phyloP scores from a whole-genome alignment of 2,113 vertebrate genomes.

The Carassius auratus region DNA sequence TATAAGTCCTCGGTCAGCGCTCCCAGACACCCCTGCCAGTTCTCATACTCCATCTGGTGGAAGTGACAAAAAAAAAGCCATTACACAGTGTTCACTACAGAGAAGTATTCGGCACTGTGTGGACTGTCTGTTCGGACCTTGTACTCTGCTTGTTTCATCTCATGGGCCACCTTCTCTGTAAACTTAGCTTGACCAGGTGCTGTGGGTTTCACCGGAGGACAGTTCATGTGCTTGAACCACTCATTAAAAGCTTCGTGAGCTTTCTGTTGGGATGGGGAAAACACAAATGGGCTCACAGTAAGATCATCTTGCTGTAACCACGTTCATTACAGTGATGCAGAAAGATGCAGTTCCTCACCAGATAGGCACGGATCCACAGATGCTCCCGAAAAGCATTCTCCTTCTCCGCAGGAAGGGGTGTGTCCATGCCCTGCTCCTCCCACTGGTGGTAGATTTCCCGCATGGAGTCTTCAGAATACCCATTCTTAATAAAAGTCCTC shows the following conservation, averaged over 20 bases:
- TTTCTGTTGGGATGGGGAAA: conserved; percentile 77
- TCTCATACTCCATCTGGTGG: conserved; percentile 80
- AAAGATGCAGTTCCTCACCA: conserved; percentile 79
- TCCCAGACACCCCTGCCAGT: conserved; percentile 88
- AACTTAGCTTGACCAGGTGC: conserved; percentile 85
- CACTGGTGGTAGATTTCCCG: conserved; percentile 91
- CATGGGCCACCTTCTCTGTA: conserved; percentile 92
- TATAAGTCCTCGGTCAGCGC: conserved; percentile 91
- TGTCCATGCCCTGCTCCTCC: conserved; percentile 84
- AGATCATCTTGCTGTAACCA: neutral
- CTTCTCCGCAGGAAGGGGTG: conserved; percentile 85
- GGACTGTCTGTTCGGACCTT: conserved; percentile 74
- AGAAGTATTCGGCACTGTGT: neutral
- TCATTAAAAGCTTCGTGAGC: conserved; percentile 95
- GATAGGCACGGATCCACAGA: conserved; percentile 91
- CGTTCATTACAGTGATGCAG: neutral
- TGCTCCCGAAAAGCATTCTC: conserved; percentile 95
- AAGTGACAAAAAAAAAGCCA: conserved; percentile 7
- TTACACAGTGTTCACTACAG: neutral
- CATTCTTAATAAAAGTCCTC: neutral
- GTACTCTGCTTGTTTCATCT: conserved; percentile 94
- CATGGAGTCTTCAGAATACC: conserved; percentile 86
- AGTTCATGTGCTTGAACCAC: conserved; percentile 95
- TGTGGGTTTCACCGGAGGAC: conserved; percentile 87
- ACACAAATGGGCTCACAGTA: conserved; percentile 2